Conservation (phyloP, 1,140 invertebrate genomes). For the Papilio machaon region DNA sequence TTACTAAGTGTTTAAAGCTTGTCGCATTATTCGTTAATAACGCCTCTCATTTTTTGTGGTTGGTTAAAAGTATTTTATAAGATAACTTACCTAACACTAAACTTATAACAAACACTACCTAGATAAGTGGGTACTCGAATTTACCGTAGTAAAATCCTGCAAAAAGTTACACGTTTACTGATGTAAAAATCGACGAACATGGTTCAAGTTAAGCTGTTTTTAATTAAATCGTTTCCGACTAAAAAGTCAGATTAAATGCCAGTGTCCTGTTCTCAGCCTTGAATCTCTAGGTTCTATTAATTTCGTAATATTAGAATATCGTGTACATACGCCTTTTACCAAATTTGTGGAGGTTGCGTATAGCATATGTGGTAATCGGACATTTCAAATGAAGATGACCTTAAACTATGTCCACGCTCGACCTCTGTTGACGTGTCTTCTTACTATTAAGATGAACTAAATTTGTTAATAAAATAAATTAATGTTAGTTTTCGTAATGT, state of each 20-base stretch:
- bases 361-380: conserved; percentile 29
- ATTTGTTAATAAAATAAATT: neutral
- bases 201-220: neutral
- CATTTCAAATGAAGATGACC: conserved; percentile 23
- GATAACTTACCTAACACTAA: neutral
- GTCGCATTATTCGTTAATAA: no score
- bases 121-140: neutral
- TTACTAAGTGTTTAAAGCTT: no score
- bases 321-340: conserved; percentile 29
- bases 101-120: no score
- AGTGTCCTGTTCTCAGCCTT: conserved; percentile 18
- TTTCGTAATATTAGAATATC: conserved; percentile 30
- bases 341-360: conserved; percentile 33
- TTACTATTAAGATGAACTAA: neutral
- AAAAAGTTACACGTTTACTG: neutral
- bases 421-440: conserved; percentile 25
- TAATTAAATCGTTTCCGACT: neutral
- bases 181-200: neutral
- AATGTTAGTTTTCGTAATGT: neutral
- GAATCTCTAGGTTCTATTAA: neutral
- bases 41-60: no score
- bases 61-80: no score
- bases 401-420: conserved; percentile 29
- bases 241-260: neutral
- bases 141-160: neutral